Conservation (phyloP, 2,888 invertebrate species). For the Priocnemis perturbator region DNA sequence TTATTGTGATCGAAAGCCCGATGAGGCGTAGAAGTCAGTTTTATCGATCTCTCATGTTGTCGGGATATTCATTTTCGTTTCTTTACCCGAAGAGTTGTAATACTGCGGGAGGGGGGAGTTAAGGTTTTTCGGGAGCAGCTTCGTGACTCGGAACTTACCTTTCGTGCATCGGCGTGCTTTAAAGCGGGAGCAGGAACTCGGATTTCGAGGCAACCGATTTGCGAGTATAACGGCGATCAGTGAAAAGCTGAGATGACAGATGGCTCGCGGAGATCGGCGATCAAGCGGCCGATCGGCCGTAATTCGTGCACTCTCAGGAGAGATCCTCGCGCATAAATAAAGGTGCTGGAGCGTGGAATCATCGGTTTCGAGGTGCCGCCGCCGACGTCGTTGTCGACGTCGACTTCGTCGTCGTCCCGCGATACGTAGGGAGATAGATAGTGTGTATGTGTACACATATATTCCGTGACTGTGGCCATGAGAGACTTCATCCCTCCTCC, state of each 20-base stretch:
- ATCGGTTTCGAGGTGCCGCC: slow-evolving; percentile 46
- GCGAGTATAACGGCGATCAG: not conserved
- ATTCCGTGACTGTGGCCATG: slow-evolving; percentile 50
- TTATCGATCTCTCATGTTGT: too few relatives aligned
- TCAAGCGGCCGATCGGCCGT: slow-evolving; percentile 25
- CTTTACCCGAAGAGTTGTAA: too few relatives aligned
- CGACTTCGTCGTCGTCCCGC: slow-evolving; percentile 36
- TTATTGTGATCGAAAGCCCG: too few relatives aligned
- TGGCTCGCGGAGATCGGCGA: slow-evolving; percentile 37
- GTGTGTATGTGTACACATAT: slow-evolving; percentile 12
- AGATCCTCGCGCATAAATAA: slow-evolving; percentile 54
- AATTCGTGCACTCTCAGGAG: slow-evolving; percentile 22
- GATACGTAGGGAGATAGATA: slow-evolving; percentile 55
- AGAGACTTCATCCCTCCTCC: slow-evolving; percentile 51
- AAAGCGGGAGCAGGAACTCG: too few relatives aligned
- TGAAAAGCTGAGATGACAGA: slow-evolving; percentile 48
- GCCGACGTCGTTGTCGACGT: slow-evolving; percentile 30
- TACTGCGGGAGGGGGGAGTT: too few relatives aligned
- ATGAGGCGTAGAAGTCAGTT: too few relatives aligned
- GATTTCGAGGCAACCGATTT: too few relatives aligned
- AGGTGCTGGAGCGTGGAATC: slow-evolving; percentile 51
- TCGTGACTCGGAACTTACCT: too few relatives aligned
- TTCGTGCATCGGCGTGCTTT: too few relatives aligned
- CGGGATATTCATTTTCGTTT: too few relatives aligned
- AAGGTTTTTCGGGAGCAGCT: too few relatives aligned